Conservation (phyloP, 2,113 vertebrate genomes). For the Spermophilus dauricus region DNA sequence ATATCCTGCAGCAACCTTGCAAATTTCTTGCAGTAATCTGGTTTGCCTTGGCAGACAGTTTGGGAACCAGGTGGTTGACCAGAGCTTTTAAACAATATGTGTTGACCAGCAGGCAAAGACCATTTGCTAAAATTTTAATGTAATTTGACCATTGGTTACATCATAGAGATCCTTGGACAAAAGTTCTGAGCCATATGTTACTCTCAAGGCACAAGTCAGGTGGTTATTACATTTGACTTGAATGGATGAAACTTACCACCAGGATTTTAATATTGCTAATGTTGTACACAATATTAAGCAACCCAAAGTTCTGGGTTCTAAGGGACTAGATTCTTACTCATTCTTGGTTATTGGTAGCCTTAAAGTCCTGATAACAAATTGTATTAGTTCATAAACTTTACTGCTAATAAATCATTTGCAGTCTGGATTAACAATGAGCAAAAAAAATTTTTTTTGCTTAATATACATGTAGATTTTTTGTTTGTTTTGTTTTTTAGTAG, state of each 20-base stretch:
- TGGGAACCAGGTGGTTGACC: neutral
- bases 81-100: neutral
- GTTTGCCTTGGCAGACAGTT: neutral
- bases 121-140: neutral
- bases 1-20: neutral
- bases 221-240: neutral
- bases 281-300: neutral
- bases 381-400: constrained; percentile 43
- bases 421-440: neutral
- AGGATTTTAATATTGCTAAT: neutral
- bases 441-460: neutral
- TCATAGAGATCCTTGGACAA: neutral
- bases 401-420: neutral
- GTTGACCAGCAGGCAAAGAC: neutral
- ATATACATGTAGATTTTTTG: neutral
- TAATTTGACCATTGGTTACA: neutral
- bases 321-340: neutral
- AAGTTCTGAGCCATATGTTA: neutral
- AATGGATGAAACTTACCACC: neutral
- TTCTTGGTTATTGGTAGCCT: neutral
- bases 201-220: neutral
- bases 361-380: neutral
- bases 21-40: neutral
- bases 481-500: neutral
- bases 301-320: neutral